These are phyloP conservation scores for Zelleria hepariella DNA, from an alignment of 2,888 invertebrate genomes.

Conservation along the genomic window DNA sequence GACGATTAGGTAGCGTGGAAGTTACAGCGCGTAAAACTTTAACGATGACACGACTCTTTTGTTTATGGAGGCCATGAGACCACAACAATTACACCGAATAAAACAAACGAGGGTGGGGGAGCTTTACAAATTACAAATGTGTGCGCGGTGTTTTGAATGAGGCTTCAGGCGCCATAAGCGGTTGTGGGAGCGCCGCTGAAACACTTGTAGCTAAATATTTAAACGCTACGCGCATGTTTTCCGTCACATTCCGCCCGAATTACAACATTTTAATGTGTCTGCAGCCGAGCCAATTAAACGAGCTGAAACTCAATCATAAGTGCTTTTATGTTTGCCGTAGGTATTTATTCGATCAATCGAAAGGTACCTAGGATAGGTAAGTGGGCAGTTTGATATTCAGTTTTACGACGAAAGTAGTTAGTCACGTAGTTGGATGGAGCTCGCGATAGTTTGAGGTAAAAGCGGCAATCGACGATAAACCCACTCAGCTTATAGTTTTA, in stretches of 20 bases:
- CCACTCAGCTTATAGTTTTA: neutral
- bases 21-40: conserved; percentile 32
- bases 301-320: neutral
- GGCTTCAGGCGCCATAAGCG: neutral
- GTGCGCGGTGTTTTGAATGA: neutral
- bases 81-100: conserved; percentile 7
- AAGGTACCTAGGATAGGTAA: too few species aligned
- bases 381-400: neutral
- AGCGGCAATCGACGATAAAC: neutral
- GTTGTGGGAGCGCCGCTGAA: neutral
- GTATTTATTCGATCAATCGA: neutral
- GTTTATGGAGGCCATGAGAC: conserved; percentile 29
- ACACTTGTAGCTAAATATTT: neutral
- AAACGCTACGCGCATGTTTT: neutral
- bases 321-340: neutral
- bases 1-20: conserved; percentile 25
- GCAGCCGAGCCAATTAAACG: neutral
- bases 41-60: conserved; percentile 33
- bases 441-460: neutral
- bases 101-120: neutral
- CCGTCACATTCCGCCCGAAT: neutral
- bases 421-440: neutral
- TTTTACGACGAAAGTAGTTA: neutral
- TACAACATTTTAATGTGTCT: neutral
- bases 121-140: neutral